phyloP scores from a whole-genome alignment of 35 echinoderm and acorn worm species.

The Ophioderma brevispina region DNA sequence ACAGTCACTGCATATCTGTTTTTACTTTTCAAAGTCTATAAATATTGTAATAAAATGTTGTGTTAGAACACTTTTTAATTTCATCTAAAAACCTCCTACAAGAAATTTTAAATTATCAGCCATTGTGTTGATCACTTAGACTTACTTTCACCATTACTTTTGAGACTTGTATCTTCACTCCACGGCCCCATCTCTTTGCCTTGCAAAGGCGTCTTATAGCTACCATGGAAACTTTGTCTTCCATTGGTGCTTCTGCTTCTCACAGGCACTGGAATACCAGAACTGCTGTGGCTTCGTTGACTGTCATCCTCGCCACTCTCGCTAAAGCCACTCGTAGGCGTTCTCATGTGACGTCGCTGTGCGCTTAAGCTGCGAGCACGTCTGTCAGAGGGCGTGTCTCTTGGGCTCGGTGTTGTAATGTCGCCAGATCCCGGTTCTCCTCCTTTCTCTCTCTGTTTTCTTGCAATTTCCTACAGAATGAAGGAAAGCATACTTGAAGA shows the following conservation, averaged over 20 bases:
- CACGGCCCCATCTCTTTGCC: neutral
- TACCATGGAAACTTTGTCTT: neutral
- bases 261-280: neutral
- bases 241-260: neutral
- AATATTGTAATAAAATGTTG: too few relatives aligned
- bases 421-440: neutral
- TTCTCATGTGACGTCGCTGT: neutral
- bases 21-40: too few relatives aligned
- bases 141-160: constrained; percentile 4
- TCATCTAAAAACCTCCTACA: too few relatives aligned
- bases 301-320: neutral
- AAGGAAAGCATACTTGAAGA: too few relatives aligned
- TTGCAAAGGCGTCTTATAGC: constrained; percentile 4
- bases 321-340: neutral
- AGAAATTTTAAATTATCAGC: too few relatives aligned
- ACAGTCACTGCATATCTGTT: too few relatives aligned
- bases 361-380: neutral
- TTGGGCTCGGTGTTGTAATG: neutral
- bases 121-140: too few relatives aligned
- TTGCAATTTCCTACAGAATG: neutral
- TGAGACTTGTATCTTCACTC: neutral
- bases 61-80: too few relatives aligned
- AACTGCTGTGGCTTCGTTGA: neutral
- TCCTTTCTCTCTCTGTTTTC: neutral
- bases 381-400: neutral